Percentiles rank a stretch among this genome's conserved stretches.
Conservation (phyloP, 2,113 vertebrate genomes). For the Scalopus aquaticus region DNA sequence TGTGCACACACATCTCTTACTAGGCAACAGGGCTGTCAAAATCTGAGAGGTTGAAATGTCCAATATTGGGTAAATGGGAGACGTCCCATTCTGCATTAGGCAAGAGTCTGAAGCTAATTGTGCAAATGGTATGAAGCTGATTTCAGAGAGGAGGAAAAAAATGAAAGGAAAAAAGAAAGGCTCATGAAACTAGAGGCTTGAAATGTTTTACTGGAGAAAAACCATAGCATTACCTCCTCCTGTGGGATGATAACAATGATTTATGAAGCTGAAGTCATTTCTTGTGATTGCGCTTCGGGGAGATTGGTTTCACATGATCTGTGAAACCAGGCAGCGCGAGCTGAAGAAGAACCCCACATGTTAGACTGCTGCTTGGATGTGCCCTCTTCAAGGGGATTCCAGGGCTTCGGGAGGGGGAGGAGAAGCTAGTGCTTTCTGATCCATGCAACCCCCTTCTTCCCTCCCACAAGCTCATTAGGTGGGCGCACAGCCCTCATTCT, state of each 20-base stretch:
- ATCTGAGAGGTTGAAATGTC: neutral
- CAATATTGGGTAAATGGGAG: neutral
- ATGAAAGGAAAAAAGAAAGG: neutral
- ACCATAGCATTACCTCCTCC: constrained; percentile 74
- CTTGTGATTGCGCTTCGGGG: constrained; percentile 77
- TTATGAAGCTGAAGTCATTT: constrained; percentile 83
- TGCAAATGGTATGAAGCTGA: constrained; percentile 47
- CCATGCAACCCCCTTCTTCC: constrained; percentile 57
- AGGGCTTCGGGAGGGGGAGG: constrained; percentile 51
- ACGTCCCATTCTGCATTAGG: neutral
- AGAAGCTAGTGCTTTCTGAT: constrained; percentile 75
- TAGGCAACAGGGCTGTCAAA: constrained; percentile 64
- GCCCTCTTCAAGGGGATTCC: constrained; percentile 81
- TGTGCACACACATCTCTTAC: neutral
- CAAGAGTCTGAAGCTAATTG: constrained; percentile 49
- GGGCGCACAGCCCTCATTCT: constrained; percentile 59
- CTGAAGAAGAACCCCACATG: constrained; percentile 71
- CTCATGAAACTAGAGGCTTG: constrained; percentile 73
- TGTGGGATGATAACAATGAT: constrained; percentile 83
- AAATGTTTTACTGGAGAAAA: constrained; percentile 80
- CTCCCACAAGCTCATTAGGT: constrained; percentile 81
- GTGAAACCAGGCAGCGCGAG: constrained; percentile 56
- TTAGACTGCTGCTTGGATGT: constrained; percentile 64
- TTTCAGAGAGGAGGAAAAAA: constrained; percentile 43
- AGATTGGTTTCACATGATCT: constrained; percentile 85